Percentiles rank a stretch among this genome's conserved stretches.
Conservation (phyloP, 2,797 vertebrate species). For the Coranthus polyacanthus region DNA sequence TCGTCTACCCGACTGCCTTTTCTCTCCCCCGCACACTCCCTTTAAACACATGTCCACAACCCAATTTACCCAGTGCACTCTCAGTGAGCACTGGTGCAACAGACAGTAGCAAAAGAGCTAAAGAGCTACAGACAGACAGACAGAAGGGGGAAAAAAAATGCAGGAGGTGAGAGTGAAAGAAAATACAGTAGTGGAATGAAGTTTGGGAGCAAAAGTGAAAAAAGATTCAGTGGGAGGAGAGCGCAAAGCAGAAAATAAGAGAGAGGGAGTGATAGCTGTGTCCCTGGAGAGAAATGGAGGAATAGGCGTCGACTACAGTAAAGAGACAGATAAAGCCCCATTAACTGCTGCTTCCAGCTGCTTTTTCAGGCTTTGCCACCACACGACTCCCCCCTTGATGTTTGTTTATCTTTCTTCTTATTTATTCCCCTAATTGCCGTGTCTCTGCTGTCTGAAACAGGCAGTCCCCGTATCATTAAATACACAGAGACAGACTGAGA, state of each 20-base stretch:
- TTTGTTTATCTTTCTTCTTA: slow-evolving; percentile 85
- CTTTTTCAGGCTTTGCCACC: slow-evolving; percentile 78
- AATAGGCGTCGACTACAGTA: slow-evolving; percentile 67
- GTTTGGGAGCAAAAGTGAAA: slow-evolving; percentile 33
- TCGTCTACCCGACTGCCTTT: slow-evolving; percentile 26
- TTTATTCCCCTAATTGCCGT: slow-evolving; percentile 82
- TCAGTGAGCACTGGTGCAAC: slow-evolving; percentile 54
- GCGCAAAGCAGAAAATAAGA: slow-evolving; percentile 48
- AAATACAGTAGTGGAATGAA: slow-evolving; percentile 17
- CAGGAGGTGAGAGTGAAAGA: slow-evolving; percentile 17
- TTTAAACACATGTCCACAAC: slow-evolving; percentile 53
- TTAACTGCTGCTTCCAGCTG: slow-evolving; percentile 84
- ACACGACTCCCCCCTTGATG: slow-evolving; percentile 83
- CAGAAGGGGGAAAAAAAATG: slow-evolving; percentile 7
- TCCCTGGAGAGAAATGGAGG: slow-evolving; percentile 68
- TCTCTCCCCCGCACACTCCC: slow-evolving; percentile 40
- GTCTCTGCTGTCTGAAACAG: slow-evolving; percentile 69
- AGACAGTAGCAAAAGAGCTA: slow-evolving; percentile 34
- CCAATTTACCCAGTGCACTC: slow-evolving; percentile 61
- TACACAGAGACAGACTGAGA: slow-evolving; percentile 39
- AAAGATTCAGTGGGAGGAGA: slow-evolving; percentile 50
- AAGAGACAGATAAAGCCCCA: slow-evolving; percentile 81
- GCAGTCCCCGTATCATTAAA: slow-evolving; percentile 69
- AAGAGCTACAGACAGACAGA: slow-evolving; percentile 29
- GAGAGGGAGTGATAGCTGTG: slow-evolving; percentile 56